These are phyloP conservation scores for Trichomycterus rosablanca DNA, from an alignment of 2,113 vertebrate genomes.

Conservation along the genomic window DNA sequence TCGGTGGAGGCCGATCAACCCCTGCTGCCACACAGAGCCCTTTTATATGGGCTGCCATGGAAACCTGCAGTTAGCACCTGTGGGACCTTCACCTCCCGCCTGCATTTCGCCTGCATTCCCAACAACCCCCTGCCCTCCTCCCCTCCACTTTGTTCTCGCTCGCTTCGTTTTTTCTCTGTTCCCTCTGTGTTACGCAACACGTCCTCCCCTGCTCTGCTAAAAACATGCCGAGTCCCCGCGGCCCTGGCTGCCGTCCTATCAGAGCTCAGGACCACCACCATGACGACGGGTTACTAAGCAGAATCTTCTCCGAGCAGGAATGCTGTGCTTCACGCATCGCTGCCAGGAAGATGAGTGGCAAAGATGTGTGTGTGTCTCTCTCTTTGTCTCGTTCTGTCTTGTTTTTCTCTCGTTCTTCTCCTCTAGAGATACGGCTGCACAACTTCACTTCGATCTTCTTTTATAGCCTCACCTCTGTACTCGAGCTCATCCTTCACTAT, in stretches of 20 bases:
- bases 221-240: conserved; percentile 25
- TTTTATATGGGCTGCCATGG: conserved; percentile 37
- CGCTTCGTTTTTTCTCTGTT: conserved; percentile 8
- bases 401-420: background rate
- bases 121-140: background rate
- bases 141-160: conserved; percentile 11
- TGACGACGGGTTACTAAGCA: conserved; percentile 58
- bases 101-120: background rate
- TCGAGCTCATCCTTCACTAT: conserved; percentile 11
- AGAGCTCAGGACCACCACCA: conserved; percentile 41
- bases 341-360: conserved; percentile 23
- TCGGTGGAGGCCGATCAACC: conserved; percentile 18
- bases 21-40: conserved; percentile 32
- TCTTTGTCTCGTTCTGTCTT: background rate
- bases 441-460: background rate
- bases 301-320: conserved; percentile 42
- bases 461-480: background rate
- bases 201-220: conserved; percentile 34
- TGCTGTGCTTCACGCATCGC: conserved; percentile 21
- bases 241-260: conserved; percentile 50
- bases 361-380: conserved; percentile 16
- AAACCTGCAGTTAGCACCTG: conserved; percentile 37
- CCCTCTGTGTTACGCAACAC: conserved; percentile 40
- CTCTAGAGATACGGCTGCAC: background rate
- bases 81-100: conserved; percentile 18